Evolutionary conservation across 2,888 invertebrate genomes (phyloP), one percentile per base, ranked within the genome.

Genomic region (Julus scanicus): DNA sequence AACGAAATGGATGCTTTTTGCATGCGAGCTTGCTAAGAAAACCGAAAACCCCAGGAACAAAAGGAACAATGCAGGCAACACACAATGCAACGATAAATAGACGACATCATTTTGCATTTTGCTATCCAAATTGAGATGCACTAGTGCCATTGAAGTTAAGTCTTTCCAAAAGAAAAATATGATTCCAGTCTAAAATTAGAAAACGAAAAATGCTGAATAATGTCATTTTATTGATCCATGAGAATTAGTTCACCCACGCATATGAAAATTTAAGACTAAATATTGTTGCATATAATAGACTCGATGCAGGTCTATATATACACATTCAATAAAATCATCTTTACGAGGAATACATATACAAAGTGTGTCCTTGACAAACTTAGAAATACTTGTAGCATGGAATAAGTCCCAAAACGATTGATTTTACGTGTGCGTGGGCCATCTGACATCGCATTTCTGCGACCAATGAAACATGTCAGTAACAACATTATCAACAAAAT

Each of bases 161-260:
- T 63, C 20, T 63, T 13, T n/a, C 20, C 63, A 63, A 13, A n/a
- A n/a, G 63, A 8, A 63, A n/a, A 63, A 63, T 6, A n/a, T n/a
- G n/a, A 63, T 20, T 63, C 63, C n/a, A n/a, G 20, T n/a, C 63
- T 63, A 63, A 63, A n/a, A 63, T 63, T 63, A 63, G 63, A n/a
- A 63, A n/a, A 63, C 4, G 63, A 63, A 63, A 63, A 63, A 63
- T n/a, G 63, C 63, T 63, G 20, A 63, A 63, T 63, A 63, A 63
- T n/a, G n/a, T 20, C 2, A n/a, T 63, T 63, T 63, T 63, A 63
- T 63, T 63, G 63, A 63, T 63, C 63, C 63, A 8, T 5, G n/a
- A 63, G 8, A 63, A 63, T 63, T 63, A n/a, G 63, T 63, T 63
- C 8, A 63, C 63, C 63, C n/a, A 63, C n/a, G 63, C 63, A 63